Evolutionary conservation across 35 echinoderm and acorn worm species (phyloP), one percentile per base, ranked within the genome.

Genomic region (Heliocidaris tuberculata): DNA sequence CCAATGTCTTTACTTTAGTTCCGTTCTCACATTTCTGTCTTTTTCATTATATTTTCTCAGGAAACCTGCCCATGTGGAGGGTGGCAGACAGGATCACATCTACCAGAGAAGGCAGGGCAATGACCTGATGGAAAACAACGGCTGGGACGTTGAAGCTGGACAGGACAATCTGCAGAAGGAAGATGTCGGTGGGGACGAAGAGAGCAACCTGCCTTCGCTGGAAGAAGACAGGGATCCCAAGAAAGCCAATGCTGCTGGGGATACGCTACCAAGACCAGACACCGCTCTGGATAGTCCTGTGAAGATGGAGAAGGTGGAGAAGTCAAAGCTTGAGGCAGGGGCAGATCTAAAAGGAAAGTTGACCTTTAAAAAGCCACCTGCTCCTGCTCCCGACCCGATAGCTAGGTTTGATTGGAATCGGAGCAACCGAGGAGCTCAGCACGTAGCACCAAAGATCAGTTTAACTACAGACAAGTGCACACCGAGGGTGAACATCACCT

Each of bases 401-500:
- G 50, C 50, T 7, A 19, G 91, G 15, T 93, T 93, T 31, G 48
- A 93, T 93, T 93, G 91, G 91, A 59, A 59, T 59, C 91, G 48
- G 16, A 93, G 50, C 6, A 48, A 50, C 29, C 48, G 48, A 13
- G 50, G 50, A 48, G 50, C 31, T 31, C 17, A 50, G 47, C 29
- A 48, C 2, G 47, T 50, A 9, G 48, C 50, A 13, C 91, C 87
- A 15, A 13, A 31, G 70, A 56, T 47, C 19, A 15, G 48, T 48
- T 31, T 48, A 30, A 47, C 86, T 48, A 5, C 91, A 93, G 48
- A 59, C 12, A 93, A 32, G 85, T 99, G 98, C 86, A 70, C 47
- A 85, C 97, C 98, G 92, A 95, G 87, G 47, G 85, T 94, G 24
- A 97, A 99, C 49, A 96, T 99, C 31, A 97, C 97, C 29, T 97